phyloP scores from a whole-genome alignment of 2,888 invertebrate species.

The Cantharis rufa region DNA sequence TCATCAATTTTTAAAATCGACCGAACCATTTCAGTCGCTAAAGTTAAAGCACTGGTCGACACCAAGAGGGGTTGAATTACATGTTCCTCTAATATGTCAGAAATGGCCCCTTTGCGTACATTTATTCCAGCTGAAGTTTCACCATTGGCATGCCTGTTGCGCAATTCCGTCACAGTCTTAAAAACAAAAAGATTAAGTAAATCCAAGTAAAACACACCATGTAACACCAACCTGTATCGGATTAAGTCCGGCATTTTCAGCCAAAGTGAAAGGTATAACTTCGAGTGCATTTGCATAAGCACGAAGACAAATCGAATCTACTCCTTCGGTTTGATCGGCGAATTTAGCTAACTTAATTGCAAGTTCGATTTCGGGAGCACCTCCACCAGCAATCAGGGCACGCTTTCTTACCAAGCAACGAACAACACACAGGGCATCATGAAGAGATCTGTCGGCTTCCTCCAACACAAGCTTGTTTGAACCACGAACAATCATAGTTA shows the following conservation, averaged over 20 bases:
- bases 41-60: constrained; percentile 87
- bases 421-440: constrained; percentile 87
- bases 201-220: too few relatives aligned
- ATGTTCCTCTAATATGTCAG: constrained; percentile 95
- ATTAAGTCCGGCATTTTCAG: constrained; percentile 76
- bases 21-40: constrained; percentile 95
- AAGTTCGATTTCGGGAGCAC: constrained; percentile 96
- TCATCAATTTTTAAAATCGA: constrained; percentile 99
- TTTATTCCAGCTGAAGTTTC: constrained; percentile 91
- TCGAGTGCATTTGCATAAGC: constrained; percentile 96
- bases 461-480: constrained; percentile 83
- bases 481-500: constrained; percentile 89
- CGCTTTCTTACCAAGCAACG: constrained; percentile 94
- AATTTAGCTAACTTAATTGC: constrained; percentile 80
- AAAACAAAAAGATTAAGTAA: constrained; percentile 4
- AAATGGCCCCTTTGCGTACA: constrained; percentile 93
- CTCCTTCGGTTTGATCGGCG: constrained; percentile 84
- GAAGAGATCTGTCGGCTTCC: constrained; percentile 79
- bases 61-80: constrained; percentile 97
- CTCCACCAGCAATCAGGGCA: constrained; percentile 93
- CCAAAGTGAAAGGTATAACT: constrained; percentile 87
- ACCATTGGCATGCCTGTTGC: constrained; percentile 89
- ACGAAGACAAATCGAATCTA: constrained; percentile 93
- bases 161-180: constrained; percentile 90
- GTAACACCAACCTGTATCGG: constrained; percentile 50